Conservation (phyloP, 2,888 invertebrate genomes). For the Drosophila paracracens region DNA sequence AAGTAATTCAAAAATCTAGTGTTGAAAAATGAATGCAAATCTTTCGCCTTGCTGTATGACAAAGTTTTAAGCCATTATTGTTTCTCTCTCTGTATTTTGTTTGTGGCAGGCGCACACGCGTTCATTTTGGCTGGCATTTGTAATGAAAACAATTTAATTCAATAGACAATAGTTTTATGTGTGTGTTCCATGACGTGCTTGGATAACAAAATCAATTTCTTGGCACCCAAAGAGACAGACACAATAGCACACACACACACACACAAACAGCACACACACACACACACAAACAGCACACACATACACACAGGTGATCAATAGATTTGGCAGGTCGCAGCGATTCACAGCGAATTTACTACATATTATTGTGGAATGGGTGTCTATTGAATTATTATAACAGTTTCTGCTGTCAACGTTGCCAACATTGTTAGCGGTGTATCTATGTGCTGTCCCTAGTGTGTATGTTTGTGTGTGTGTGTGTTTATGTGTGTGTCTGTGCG, state of each 20-base stretch:
- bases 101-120: conserved; percentile 37
- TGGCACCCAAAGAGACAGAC: conserved; percentile 28
- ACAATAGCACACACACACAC: conserved; percentile 8
- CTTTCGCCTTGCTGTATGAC: not conserved
- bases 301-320: conserved; percentile 65
- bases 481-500: conserved; percentile 8
- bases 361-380: conserved; percentile 71
- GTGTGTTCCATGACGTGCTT: conserved; percentile 67
- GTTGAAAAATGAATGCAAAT: not conserved
- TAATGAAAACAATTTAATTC: conserved; percentile 80
- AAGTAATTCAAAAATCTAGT: not conserved
- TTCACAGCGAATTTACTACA: conserved; percentile 69
- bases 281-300: conserved; percentile 15
- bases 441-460: conserved; percentile 31
- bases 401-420: conserved; percentile 76
- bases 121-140: conserved; percentile 66
- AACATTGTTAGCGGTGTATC: conserved; percentile 58
- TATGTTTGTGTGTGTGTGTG: conserved; percentile 10
- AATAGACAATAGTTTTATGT: conserved; percentile 73
- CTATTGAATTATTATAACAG: conserved; percentile 80
- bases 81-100: conserved; percentile 9
- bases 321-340: conserved; percentile 72
- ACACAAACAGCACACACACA: conserved; percentile 14
- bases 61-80: conserved; percentile 12
- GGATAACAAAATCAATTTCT: conserved; percentile 78